phyloP scores from a whole-genome alignment of 2,888 invertebrate genomes.

The Parnassius smintheus region DNA sequence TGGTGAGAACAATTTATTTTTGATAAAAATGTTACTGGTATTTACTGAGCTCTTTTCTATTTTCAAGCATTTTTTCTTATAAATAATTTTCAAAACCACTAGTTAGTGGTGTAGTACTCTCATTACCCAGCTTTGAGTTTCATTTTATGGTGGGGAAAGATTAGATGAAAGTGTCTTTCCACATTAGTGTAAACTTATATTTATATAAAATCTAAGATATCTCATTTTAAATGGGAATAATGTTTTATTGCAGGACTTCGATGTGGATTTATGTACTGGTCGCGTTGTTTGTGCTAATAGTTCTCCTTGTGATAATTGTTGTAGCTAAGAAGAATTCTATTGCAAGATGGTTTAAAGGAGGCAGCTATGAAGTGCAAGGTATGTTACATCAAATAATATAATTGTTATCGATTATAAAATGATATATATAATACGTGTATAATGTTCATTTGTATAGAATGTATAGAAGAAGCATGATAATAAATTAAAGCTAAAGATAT shows the following conservation, averaged over 20 bases:
- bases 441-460: no score
- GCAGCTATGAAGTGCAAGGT: conserved; percentile 39
- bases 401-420: no score
- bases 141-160: background rate
- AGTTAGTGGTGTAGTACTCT: no score
- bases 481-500: no score
- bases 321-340: conserved; percentile 31
- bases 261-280: conserved; percentile 32
- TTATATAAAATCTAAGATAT: background rate
- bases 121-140: background rate
- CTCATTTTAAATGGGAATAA: background rate
- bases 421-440: no score
- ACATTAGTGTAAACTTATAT: background rate
- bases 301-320: conserved; percentile 27
- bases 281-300: conserved; percentile 17
- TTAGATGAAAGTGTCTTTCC: background rate
- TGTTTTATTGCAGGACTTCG: conserved; percentile 28
- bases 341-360: conserved; percentile 29
- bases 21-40: no score
- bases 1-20: no score
- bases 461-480: no score
- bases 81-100: no score
- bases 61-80: no score
- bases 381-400: conserved; percentile 7
- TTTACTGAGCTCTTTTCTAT: no score